phyloP scores from a whole-genome alignment of 2,113 vertebrate genomes.

The Psilopsiagon aymara region DNA sequence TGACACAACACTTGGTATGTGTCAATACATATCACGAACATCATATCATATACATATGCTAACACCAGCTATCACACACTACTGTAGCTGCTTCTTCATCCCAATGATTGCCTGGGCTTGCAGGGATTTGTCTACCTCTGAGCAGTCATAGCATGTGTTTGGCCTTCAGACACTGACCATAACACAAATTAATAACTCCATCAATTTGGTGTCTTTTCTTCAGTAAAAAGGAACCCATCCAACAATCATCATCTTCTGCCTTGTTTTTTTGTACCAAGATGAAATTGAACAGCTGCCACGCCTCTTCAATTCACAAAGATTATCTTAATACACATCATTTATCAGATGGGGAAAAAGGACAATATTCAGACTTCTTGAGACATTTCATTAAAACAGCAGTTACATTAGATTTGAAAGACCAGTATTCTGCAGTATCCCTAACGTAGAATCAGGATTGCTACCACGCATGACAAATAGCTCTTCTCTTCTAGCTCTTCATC shows the following conservation, averaged over 20 bases:
- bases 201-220: background rate
- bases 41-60: too few species aligned
- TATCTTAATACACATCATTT: background rate
- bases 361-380: background rate
- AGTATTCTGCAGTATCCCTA: background rate
- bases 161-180: background rate
- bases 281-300: background rate
- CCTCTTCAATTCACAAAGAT: background rate
- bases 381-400: background rate
- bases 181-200: background rate
- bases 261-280: background rate
- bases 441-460: background rate
- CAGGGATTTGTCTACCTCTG: background rate
- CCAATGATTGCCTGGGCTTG: background rate
- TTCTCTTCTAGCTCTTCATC: background rate
- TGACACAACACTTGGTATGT: fast-evolving
- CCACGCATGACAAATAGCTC: background rate
- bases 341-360: background rate
- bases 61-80: background rate
- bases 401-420: background rate
- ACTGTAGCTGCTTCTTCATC: background rate
- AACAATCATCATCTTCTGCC: background rate
- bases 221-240: background rate
- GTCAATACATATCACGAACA: background rate
- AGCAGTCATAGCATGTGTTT: background rate